A percentile compares a stretch with the other conserved stretches of the same genome.
Evolutionary conservation across 2,888 invertebrate species (phyloP).

Genomic region (Alviniconcha strummeri): DNA sequence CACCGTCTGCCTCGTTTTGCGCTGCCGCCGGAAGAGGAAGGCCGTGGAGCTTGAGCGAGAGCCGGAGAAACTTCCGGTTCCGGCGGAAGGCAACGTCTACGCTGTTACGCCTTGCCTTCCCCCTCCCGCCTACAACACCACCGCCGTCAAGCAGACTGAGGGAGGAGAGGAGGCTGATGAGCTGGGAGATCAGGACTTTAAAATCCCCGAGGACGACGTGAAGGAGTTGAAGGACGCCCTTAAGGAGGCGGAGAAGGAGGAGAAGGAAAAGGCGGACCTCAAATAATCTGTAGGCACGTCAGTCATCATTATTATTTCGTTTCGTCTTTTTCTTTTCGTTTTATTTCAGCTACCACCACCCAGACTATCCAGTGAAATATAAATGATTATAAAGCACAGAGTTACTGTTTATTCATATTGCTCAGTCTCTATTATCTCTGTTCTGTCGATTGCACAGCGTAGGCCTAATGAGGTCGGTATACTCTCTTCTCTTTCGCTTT

Average conservation of each 20-base stretch:
- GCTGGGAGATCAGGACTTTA: neutral
- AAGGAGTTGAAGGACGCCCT: neutral
- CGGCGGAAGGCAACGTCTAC: slow-evolving; percentile 30
- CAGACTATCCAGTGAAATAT: neutral
- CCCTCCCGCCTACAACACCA: slow-evolving; percentile 58
- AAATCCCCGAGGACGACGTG: neutral
- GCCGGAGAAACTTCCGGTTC: slow-evolving; percentile 37
- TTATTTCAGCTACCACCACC: neutral
- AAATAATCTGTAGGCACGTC: no score
- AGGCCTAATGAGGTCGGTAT: neutral
- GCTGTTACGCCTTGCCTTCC: slow-evolving; percentile 44
- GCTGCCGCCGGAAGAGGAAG: slow-evolving; percentile 28
- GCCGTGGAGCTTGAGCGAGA: slow-evolving; percentile 24
- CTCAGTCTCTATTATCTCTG: neutral
- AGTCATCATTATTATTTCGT: neutral
- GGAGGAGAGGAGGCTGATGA: slow-evolving; percentile 29
- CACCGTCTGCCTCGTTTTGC: slow-evolving; percentile 30
- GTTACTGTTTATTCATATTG: neutral
- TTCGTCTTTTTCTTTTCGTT: neutral
- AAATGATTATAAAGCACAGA: neutral
- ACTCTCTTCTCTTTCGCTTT: no score
- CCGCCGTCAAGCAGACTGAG: slow-evolving; percentile 55
- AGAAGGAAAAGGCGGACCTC: neutral
- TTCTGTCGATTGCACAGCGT: neutral
- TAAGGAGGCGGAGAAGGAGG: neutral